Evolutionary conservation across 2,113 vertebrate species (phyloP).

Genomic region (Telmatochromis sp.): DNA sequence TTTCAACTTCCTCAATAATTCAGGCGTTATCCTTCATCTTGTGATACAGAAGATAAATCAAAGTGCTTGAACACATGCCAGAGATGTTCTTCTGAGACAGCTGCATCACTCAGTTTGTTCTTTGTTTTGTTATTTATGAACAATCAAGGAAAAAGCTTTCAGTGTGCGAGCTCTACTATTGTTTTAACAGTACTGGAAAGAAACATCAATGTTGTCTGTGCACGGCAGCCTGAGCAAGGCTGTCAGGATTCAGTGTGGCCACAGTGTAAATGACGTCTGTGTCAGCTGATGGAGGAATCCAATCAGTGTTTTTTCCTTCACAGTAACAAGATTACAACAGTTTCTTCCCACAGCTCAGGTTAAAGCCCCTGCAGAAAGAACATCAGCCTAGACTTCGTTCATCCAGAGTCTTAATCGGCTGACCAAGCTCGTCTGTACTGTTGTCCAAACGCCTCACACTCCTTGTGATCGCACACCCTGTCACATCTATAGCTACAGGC

Average conservation of each 20-base stretch:
- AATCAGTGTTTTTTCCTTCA: background rate
- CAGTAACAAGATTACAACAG: rapidly evolving
- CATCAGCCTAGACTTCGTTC: background rate
- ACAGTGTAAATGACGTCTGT: background rate
- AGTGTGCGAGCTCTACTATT: background rate
- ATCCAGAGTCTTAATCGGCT: background rate
- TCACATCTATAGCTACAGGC: background rate
- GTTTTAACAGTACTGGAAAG: background rate
- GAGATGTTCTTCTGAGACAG: background rate
- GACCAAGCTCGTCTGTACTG: background rate
- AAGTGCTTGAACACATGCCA: background rate
- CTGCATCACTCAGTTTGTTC: background rate
- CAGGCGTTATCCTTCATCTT: background rate
- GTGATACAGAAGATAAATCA: background rate
- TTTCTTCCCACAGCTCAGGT: background rate
- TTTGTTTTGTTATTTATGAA: background rate
- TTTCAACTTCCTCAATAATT: background rate
- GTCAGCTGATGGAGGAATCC: background rate
- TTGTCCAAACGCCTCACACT: background rate
- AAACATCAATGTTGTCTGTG: background rate
- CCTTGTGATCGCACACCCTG: rapidly evolving
- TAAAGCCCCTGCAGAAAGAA: background rate
- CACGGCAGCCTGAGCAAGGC: background rate
- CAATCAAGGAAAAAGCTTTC: background rate
- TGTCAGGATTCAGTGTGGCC: background rate